A percentile compares a stretch with the other conserved stretches of the same genome.
Conservation (phyloP, 2,888 invertebrate genomes). For the Pimpla rufipes region DNA sequence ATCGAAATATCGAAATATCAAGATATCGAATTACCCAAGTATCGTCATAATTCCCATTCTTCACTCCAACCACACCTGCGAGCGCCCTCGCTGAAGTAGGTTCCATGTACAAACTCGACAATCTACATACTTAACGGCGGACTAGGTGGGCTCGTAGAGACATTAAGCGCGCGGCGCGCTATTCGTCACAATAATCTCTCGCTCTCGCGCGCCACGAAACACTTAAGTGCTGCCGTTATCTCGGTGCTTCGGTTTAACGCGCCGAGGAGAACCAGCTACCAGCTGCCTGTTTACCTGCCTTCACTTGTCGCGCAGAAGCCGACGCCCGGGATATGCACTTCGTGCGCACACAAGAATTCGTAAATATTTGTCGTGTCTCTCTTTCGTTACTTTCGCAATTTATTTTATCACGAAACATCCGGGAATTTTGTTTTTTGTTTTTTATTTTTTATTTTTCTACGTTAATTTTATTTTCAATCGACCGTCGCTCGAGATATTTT, state of each 20-base stretch:
- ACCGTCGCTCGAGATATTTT: too few species aligned
- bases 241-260: constrained; percentile 63
- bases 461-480: neutral
- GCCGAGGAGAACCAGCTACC: constrained; percentile 22
- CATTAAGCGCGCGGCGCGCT: constrained; percentile 47
- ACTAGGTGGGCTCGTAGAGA: neutral
- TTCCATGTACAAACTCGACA: too few species aligned
- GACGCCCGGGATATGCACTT: constrained; percentile 6
- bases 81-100: too few species aligned
- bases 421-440: neutral
- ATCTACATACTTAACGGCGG: neutral
- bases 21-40: too few species aligned
- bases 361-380: constrained; percentile 31
- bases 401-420: neutral
- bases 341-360: constrained; percentile 5
- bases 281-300: constrained; percentile 40
- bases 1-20: neutral
- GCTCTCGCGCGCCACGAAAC: constrained; percentile 8
- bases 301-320: constrained; percentile 11
- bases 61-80: too few species aligned
- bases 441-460: constrained; percentile 1
- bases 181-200: constrained; percentile 71
- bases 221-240: constrained; percentile 38
- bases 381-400: constrained; percentile 2
- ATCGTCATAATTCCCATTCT: too few species aligned